Evolutionary conservation across 2,888 invertebrate genomes (phyloP), one percentile per base, ranked within the genome.

Genomic region (Rhimphoctona megacephalus): DNA sequence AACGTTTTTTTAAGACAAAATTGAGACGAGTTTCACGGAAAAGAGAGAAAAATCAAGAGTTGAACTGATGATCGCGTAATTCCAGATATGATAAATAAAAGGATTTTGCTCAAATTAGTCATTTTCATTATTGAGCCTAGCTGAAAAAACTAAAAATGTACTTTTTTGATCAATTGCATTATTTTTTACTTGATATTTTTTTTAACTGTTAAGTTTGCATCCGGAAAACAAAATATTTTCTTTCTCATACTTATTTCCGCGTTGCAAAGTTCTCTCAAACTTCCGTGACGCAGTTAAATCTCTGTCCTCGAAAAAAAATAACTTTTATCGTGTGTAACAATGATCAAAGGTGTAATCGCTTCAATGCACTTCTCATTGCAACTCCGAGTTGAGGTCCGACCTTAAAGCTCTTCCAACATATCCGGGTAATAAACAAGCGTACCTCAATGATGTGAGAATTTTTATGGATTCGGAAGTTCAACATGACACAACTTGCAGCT

Each of bases 361-460:
- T 81, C 66, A 22, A 22, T 19, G 9, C 22, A 57, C 57, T 57
- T 82, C 76, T 82, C 67, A 74, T 79, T 57, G 54, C 78, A 49
- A 85, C 81, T 74, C 73, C 61, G 81, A 70, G 85, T 25, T 66
- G n/a, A 25, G 3, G 49, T 57, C 11, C 22, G 25, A 14, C 57
- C 57, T 25, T 22, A 5, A 57, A 57, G 57, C 22, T 57, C 22
- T 25, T 57, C 25, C 57, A 11, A 9, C 9, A 25, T 57, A 22
- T 25, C 9, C 22, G 57, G 8, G 11, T 25, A 57, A 25, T 22
- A 4, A 49, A 49, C 4, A 49, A 49, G 17, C 57, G 57, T 22
- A 57, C 9, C 2, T 7, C 57, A 22, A 25, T 25, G 11, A 22
- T 57, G 25, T 25, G 25, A 2, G 5, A 4, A 25, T 9, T 57